Evolutionary conservation across 1,140 invertebrate species (phyloP).

Genomic region (Drosophila santomea): DNA sequence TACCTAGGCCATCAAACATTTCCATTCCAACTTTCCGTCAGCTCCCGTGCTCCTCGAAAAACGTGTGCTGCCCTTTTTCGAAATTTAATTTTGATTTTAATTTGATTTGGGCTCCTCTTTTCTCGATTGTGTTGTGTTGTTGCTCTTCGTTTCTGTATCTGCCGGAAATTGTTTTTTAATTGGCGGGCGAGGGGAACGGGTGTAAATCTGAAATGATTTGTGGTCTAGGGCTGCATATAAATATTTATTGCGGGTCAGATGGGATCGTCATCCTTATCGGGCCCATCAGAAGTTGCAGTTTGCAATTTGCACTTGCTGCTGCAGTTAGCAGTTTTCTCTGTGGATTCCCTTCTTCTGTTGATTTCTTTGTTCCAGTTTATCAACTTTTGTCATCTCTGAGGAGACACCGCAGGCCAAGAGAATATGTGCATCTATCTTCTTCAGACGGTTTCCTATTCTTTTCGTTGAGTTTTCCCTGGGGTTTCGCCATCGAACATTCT

Average conservation of each 20-base stretch:
- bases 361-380: slow-evolving; percentile 51
- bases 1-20: slow-evolving; percentile 42
- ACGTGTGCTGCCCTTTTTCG: slow-evolving; percentile 33
- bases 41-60: slow-evolving; percentile 8
- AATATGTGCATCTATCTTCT: slow-evolving; percentile 25
- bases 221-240: slow-evolving; percentile 41
- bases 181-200: not conserved
- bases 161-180: slow-evolving; percentile 66
- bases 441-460: not conserved
- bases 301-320: slow-evolving; percentile 18
- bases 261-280: slow-evolving; percentile 37
- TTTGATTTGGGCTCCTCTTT: slow-evolving; percentile 46
- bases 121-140: slow-evolving; percentile 35
- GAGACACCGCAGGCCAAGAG: slow-evolving; percentile 32
- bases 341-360: slow-evolving; percentile 26
- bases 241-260: slow-evolving; percentile 53
- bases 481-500: slow-evolving; percentile 28
- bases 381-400: slow-evolving; percentile 43
- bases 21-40: not conserved
- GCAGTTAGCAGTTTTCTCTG: slow-evolving; percentile 27
- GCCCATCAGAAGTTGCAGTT: slow-evolving; percentile 35
- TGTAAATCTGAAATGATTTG: slow-evolving; percentile 46
- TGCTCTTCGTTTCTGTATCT: slow-evolving; percentile 6
- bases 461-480: slow-evolving; percentile 24
- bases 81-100: slow-evolving; percentile 59